Evolutionary conservation across 92 coral and sea anemone genomes (phyloP).

Genomic region (Heliopora coerulea): DNA sequence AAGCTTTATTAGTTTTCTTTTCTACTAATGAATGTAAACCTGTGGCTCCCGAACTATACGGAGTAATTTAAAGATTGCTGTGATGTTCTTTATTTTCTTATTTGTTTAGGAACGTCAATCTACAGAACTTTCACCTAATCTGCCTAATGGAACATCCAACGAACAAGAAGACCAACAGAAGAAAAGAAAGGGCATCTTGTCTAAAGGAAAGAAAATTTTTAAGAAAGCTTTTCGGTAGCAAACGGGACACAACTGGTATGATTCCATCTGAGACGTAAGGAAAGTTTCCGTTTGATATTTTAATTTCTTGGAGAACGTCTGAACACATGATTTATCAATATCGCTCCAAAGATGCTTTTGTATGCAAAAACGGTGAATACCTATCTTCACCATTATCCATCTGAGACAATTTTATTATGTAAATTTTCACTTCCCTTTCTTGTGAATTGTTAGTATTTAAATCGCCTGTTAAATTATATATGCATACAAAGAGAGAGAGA

Average conservation of each 20-base stretch:
- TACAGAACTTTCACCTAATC: constrained; percentile 18
- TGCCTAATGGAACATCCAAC: constrained; percentile 59
- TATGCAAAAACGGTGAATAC: too few species aligned
- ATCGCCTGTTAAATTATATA: not conserved
- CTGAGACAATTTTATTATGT: too few species aligned
- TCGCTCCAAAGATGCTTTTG: too few species aligned
- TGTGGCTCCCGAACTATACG: too few species aligned
- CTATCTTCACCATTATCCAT: too few species aligned
- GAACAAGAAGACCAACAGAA: constrained; percentile 65
- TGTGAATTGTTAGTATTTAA: not conserved
- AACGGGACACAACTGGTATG: not conserved
- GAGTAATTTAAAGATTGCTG: too few species aligned
- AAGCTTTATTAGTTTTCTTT: too few species aligned
- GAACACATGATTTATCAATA: too few species aligned
- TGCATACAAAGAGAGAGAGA: not conserved
- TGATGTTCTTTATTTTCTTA: not conserved
- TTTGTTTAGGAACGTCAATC: constrained; percentile 53
- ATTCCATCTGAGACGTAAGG: not conserved
- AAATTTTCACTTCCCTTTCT: too few species aligned
- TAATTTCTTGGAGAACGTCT: not conserved
- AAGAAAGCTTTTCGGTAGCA: constrained; percentile 58
- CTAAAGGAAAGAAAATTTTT: constrained; percentile 90
- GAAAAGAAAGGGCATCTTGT: constrained; percentile 84
- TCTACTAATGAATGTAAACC: too few species aligned
- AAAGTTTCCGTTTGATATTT: not conserved